Conservation (phyloP, 2,113 vertebrate species). For the Lepus europaeus region DNA sequence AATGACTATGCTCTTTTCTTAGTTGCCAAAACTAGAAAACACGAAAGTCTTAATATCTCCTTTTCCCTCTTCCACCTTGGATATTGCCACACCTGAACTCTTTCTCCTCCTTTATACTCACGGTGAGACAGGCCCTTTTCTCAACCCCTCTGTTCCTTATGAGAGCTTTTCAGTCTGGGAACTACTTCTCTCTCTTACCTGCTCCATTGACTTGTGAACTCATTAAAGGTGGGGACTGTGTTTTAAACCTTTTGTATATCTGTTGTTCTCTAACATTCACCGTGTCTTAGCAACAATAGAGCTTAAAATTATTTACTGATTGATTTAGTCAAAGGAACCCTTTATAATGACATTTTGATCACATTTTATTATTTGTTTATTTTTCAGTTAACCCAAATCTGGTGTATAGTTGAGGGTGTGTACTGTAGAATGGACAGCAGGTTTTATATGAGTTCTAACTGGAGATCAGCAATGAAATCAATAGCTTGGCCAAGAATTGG, state of each 20-base stretch:
- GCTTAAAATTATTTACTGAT: constrained; percentile 15
- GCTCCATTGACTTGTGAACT: background rate
- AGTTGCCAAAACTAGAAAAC: background rate
- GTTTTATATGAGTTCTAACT: background rate
- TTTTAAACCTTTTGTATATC: background rate
- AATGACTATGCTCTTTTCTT: background rate
- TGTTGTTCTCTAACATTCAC: background rate
- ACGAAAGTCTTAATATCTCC: background rate
- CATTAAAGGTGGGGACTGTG: background rate
- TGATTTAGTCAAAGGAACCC: background rate
- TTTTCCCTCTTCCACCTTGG: background rate
- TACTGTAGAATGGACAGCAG: background rate
- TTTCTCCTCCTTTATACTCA: background rate
- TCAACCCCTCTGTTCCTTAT: background rate
- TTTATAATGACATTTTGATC: constrained; percentile 7
- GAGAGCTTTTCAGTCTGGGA: background rate
- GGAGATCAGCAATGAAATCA: background rate
- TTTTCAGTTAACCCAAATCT: background rate
- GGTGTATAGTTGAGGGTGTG: background rate
- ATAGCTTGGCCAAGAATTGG: background rate
- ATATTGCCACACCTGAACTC: background rate
- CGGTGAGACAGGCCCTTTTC: background rate
- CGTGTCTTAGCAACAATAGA: constrained; percentile 10
- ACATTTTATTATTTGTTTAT: constrained; percentile 7
- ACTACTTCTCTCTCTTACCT: background rate